Evolutionary conservation across 2,888 invertebrate species (phyloP).

Genomic region (Drosophila borealis): DNA sequence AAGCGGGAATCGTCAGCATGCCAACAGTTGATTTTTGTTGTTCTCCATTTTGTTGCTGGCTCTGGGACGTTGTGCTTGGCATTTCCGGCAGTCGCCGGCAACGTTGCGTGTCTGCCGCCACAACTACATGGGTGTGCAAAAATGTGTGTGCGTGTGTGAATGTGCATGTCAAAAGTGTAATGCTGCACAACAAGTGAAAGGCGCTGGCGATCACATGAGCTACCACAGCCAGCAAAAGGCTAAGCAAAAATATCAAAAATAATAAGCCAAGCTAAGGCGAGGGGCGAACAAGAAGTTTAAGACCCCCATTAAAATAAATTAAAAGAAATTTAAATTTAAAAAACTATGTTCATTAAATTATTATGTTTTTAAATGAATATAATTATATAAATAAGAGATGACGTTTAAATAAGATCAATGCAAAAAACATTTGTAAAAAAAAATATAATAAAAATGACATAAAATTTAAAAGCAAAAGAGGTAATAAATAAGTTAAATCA

Average conservation of each 20-base stretch:
- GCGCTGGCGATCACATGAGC: slow-evolving; percentile 6
- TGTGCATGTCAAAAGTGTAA: slow-evolving; percentile 54
- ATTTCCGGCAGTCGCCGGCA: slow-evolving; percentile 73
- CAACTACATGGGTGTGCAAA: slow-evolving; percentile 28
- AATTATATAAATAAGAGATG: too few relatives aligned
- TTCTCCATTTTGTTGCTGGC: slow-evolving; percentile 54
- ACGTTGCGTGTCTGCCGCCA: slow-evolving; percentile 68
- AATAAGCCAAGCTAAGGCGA: slow-evolving; percentile 10
- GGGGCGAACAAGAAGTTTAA: not conserved
- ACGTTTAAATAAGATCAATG: not conserved
- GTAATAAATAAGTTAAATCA: too few relatives aligned
- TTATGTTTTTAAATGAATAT: too few relatives aligned
- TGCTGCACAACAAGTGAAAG: slow-evolving; percentile 21
- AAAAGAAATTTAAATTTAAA: not conserved
- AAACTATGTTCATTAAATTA: not conserved
- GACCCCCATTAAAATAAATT: not conserved
- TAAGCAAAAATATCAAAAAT: slow-evolving; percentile 33
- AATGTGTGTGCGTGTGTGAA: slow-evolving; percentile 8
- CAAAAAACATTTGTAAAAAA: too few relatives aligned
- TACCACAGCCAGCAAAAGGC: slow-evolving; percentile 12
- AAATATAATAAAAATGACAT: too few relatives aligned
- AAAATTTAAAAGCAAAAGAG: too few relatives aligned
- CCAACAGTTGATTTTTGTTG: slow-evolving; percentile 78
- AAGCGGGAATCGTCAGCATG: slow-evolving; percentile 71
- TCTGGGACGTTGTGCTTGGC: slow-evolving; percentile 70